A percentile compares a stretch with the other conserved stretches of the same genome.
phyloP scores from a whole-genome alignment of 2,797 vertebrate species.

The Oreortyx pictus region DNA sequence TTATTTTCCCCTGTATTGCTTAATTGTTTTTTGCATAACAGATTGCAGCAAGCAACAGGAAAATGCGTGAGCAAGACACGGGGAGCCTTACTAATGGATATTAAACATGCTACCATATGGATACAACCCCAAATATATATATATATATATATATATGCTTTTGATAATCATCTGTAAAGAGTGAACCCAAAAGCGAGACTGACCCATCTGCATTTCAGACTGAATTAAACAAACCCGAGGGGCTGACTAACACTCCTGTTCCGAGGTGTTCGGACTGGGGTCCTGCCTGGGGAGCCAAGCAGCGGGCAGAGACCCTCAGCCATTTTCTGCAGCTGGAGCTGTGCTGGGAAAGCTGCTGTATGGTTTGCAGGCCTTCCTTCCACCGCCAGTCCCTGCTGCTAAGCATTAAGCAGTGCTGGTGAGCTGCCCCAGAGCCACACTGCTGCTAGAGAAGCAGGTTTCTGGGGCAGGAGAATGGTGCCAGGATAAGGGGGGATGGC shows the following conservation, averaged over 20 bases:
- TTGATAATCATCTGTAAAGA: not conserved
- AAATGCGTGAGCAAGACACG: fast-evolving
- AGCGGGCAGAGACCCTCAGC: not conserved
- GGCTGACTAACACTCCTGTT: fast-evolving
- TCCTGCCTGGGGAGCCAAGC: not conserved
- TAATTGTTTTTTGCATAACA: not conserved
- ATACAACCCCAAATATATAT: not conserved
- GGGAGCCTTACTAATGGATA: not conserved
- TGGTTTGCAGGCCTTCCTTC: no score
- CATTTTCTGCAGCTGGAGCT: not conserved
- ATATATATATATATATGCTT: fast-evolving
- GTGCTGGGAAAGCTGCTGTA: not conserved
- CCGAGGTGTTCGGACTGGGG: not conserved
- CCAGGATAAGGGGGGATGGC: no score
- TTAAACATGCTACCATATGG: not conserved
- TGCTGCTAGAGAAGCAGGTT: not conserved
- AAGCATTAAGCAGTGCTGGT: no score
- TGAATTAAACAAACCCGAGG: not conserved
- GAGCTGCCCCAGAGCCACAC: not conserved
- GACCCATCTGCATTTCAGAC: not conserved
- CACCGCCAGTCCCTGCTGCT: not conserved
- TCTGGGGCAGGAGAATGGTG: not conserved
- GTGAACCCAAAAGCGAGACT: not conserved
- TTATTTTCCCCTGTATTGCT: not conserved
- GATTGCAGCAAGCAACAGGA: not conserved